Conservation (phyloP, 2,797 vertebrate genomes). For the Philypnodon macrostomus region DNA sequence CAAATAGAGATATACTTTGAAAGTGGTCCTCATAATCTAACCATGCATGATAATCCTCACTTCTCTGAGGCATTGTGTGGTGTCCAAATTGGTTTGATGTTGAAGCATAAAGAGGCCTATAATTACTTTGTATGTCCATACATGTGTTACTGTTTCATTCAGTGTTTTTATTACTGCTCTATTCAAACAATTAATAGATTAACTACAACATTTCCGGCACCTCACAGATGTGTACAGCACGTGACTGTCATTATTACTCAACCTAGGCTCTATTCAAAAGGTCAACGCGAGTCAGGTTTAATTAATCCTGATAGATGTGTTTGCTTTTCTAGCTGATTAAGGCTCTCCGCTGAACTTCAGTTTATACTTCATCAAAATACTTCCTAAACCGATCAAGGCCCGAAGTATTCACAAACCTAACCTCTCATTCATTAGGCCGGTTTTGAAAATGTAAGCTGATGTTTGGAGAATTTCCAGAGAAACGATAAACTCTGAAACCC, state of each 20-base stretch:
- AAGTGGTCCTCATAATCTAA: too few species aligned
- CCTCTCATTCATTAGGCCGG: conserved; percentile 68
- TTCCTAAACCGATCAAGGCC: conserved; percentile 69
- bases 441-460: conserved; percentile 65
- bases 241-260: not conserved
- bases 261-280: conserved; percentile 39
- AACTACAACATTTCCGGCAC: conserved; percentile 35
- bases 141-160: too few species aligned
- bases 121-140: too few species aligned
- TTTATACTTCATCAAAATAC: conserved; percentile 74
- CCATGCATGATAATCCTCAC: too few species aligned
- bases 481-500: conserved; percentile 51
- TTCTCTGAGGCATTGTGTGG: too few species aligned
- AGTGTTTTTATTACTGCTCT: too few species aligned
- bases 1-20: too few species aligned
- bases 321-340: conserved; percentile 80
- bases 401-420: conserved; percentile 60
- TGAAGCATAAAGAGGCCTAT: too few species aligned
- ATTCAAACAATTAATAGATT: conserved; percentile 14
- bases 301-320: conserved; percentile 75
- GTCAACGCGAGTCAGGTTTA: conserved; percentile 69
- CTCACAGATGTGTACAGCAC: conserved; percentile 43
- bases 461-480: conserved; percentile 51
- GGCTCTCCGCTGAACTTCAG: conserved; percentile 67
- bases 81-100: too few species aligned